phyloP scores from a whole-genome alignment of 92 coral and sea anemone genomes.

The Palythoa grandis region DNA sequence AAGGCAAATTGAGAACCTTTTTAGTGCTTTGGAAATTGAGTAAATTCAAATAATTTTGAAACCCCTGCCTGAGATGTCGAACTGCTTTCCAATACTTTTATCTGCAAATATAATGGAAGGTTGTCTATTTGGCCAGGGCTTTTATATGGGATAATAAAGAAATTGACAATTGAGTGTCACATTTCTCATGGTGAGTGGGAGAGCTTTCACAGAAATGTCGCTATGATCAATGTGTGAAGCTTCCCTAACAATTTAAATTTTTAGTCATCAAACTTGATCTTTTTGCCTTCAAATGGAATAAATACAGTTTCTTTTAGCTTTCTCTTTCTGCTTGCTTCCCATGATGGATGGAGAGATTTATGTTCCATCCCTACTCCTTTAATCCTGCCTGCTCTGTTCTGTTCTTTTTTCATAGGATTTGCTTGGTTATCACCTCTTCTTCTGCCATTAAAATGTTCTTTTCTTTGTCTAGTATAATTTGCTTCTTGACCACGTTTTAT shows the following conservation, averaged over 20 bases:
- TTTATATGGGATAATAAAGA: no score
- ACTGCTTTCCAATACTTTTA: no score
- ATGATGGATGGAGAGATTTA: slow-evolving; percentile 77
- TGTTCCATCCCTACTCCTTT: neutral
- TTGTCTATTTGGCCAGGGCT: no score
- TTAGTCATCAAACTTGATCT: slow-evolving; percentile 78
- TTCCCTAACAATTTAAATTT: neutral
- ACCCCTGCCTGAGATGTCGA: no score
- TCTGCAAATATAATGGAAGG: no score
- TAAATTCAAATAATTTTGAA: no score
- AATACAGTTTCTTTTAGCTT: slow-evolving; percentile 71
- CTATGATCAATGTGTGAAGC: neutral
- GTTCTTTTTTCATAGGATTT: neutral
- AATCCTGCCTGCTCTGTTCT: neutral
- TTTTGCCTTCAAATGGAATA: slow-evolving; percentile 87
- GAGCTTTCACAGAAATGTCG: no score
- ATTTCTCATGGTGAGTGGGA: no score
- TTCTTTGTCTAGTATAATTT: slow-evolving; percentile 56
- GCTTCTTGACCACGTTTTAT: slow-evolving; percentile 78
- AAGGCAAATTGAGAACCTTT: no score
- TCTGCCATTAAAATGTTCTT: neutral
- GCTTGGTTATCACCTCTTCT: slow-evolving; percentile 1
- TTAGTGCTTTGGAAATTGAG: no score
- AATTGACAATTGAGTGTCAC: no score
- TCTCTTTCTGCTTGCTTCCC: slow-evolving; percentile 92